Conservation (phyloP, 2,888 invertebrate species). For the Hoplodrina ambigua region DNA sequence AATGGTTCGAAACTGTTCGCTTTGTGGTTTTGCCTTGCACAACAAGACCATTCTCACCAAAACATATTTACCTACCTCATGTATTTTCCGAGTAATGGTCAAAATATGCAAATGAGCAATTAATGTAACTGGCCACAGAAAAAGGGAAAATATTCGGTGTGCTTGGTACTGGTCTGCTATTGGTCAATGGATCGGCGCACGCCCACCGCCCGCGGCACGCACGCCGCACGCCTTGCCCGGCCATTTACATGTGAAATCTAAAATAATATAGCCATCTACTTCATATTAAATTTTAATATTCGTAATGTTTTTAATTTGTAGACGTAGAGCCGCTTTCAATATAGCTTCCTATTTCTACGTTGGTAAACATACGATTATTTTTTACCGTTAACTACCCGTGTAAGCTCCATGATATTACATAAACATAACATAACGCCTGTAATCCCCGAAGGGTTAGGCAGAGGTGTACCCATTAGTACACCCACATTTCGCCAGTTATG, state of each 20-base stretch:
- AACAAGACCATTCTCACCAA: conserved; percentile 28
- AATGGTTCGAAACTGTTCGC: not conserved
- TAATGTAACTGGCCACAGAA: conserved; percentile 76
- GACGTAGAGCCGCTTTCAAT: not conserved
- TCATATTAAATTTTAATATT: conserved; percentile 53
- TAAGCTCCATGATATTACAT: no score
- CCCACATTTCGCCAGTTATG: no score
- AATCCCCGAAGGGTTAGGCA: no score
- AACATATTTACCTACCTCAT: conserved; percentile 54
- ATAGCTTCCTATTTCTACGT: not conserved
- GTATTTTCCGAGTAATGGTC: conserved; percentile 74
- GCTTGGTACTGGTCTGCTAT: conserved; percentile 72
- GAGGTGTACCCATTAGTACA: no score
- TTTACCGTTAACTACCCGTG: no score
- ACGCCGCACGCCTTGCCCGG: conserved; percentile 73
- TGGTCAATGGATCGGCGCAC: conserved; percentile 76
- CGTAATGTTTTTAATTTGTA: conserved; percentile 56
- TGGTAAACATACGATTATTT: no score
- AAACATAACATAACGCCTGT: no score
- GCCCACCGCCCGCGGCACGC: conserved; percentile 85
- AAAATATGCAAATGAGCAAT: conserved; percentile 83
- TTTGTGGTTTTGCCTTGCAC: conserved; percentile 11
- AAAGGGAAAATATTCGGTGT: conserved; percentile 78
- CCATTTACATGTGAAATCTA: conserved; percentile 81
- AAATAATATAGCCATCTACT: conserved; percentile 73